A percentile compares a stretch with the other conserved stretches of the same genome.
Conservation (phyloP, 2,113 vertebrate genomes). For the Mirounga angustirostris region DNA sequence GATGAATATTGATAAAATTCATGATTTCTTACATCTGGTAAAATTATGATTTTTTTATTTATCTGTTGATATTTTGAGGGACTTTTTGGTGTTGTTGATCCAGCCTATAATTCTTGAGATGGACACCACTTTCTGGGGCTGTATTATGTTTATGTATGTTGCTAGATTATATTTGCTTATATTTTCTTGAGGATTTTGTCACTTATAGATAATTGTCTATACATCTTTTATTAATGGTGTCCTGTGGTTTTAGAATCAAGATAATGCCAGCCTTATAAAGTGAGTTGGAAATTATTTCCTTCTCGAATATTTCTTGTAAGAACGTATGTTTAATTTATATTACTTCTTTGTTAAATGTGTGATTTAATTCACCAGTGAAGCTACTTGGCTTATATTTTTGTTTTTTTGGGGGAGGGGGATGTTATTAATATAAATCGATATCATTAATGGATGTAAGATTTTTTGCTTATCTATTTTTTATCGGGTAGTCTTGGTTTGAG, state of each 20-base stretch:
- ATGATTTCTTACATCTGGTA: not conserved
- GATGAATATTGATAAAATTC: not conserved
- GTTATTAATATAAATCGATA: not conserved
- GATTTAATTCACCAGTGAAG: not conserved
- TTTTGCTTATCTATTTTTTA: not conserved
- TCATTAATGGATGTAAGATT: not conserved
- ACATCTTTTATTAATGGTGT: too few relatives aligned
- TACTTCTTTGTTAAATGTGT: not conserved
- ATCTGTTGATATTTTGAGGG: not conserved
- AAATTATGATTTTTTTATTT: not conserved
- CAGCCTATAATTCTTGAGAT: not conserved
- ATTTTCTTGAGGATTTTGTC: not conserved
- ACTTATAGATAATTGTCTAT: not conserved
- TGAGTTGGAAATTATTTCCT: not conserved
- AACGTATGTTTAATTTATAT: not conserved
- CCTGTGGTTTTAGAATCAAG: not conserved
- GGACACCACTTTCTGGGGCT: not conserved
- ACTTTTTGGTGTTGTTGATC: not conserved
- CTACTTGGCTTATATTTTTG: not conserved
- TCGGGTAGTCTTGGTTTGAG: not conserved
- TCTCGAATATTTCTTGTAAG: not conserved
- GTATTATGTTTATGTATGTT: not conserved
- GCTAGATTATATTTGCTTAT: not conserved
- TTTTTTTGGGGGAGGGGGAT: not conserved
- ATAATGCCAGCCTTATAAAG: not conserved